A percentile compares a stretch with the other conserved stretches of the same genome.
Evolutionary conservation across 2,797 vertebrate genomes (phyloP).

Genomic region (Valencia hispanica): DNA sequence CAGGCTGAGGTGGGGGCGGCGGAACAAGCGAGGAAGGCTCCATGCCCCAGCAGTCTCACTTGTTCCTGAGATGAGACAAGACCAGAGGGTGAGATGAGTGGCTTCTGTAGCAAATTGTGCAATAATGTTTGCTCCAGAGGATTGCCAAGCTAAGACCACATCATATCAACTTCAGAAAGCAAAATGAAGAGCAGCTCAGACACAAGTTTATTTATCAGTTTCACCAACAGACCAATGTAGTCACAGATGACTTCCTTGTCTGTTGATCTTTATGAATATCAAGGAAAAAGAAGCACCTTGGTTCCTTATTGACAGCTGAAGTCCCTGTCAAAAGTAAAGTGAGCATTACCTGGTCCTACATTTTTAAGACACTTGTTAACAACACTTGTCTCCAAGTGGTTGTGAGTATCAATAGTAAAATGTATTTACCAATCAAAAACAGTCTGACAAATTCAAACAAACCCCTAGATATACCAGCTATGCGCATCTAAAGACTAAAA

Average conservation of each 20-base stretch:
- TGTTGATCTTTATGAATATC: not conserved
- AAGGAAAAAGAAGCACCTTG: not conserved
- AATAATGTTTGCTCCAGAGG: slow-evolving; percentile 1
- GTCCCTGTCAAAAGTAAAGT: slow-evolving; percentile 39
- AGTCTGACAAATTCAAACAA: not conserved
- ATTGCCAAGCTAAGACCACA: slow-evolving; percentile 3
- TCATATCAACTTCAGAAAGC: not conserved
- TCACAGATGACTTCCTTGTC: not conserved
- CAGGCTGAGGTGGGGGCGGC: too few relatives aligned
- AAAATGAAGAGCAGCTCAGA: slow-evolving; percentile 1
- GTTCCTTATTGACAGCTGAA: slow-evolving; percentile 32
- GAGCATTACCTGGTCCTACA: slow-evolving; percentile 34
- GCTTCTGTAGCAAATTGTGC: slow-evolving; percentile 23
- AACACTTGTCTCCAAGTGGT: too few relatives aligned
- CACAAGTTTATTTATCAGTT: not conserved
- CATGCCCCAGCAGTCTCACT: slow-evolving; percentile 30
- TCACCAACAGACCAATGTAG: not conserved
- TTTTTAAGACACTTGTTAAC: not conserved
- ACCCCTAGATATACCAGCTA: too few relatives aligned
- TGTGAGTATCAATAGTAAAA: not conserved
- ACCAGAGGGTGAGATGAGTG: slow-evolving; percentile 41
- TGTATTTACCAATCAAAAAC: slow-evolving; percentile 1
- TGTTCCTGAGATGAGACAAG: slow-evolving; percentile 8
- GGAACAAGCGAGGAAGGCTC: slow-evolving; percentile 34
- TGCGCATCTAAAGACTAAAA: not conserved